Percentiles rank a stretch among this genome's conserved stretches.
Conservation (phyloP, 2,797 vertebrate genomes). For the Sarcoramphus papa region DNA sequence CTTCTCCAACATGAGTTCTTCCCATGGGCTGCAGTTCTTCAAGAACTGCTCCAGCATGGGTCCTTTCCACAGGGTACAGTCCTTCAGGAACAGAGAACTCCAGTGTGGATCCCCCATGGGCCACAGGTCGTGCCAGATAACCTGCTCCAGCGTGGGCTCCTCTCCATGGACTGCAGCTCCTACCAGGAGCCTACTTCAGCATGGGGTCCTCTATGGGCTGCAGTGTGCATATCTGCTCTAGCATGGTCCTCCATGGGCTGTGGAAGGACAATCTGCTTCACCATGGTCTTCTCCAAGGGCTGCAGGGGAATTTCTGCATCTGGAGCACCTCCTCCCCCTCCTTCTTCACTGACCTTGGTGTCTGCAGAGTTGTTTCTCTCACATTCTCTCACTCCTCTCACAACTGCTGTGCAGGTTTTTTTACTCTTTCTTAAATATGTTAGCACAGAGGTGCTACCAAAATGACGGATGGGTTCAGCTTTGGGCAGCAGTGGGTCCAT, state of each 20-base stretch:
- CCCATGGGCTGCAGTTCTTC: background rate
- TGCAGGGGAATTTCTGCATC: background rate
- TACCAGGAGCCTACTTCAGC: background rate
- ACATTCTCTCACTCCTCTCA: background rate
- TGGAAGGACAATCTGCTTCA: background rate
- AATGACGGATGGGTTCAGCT: background rate
- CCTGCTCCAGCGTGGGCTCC: background rate
- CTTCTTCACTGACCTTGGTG: background rate
- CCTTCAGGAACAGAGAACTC: background rate
- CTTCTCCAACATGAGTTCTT: background rate
- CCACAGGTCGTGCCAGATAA: background rate
- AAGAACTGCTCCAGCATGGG: background rate
- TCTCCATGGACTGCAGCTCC: background rate
- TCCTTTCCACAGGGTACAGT: background rate
- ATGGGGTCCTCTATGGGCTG: background rate
- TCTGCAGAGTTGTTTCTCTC: background rate
- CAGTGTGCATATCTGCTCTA: background rate
- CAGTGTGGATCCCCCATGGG: background rate
- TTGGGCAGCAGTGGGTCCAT: background rate
- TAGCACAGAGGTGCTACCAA: background rate
- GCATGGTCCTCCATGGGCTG: background rate
- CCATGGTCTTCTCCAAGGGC: background rate
- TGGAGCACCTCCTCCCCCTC: background rate
- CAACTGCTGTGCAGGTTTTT: accelerated
- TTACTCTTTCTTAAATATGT: background rate